Conservation (phyloP, 2,888 invertebrate species). For the Beris chalybata region DNA sequence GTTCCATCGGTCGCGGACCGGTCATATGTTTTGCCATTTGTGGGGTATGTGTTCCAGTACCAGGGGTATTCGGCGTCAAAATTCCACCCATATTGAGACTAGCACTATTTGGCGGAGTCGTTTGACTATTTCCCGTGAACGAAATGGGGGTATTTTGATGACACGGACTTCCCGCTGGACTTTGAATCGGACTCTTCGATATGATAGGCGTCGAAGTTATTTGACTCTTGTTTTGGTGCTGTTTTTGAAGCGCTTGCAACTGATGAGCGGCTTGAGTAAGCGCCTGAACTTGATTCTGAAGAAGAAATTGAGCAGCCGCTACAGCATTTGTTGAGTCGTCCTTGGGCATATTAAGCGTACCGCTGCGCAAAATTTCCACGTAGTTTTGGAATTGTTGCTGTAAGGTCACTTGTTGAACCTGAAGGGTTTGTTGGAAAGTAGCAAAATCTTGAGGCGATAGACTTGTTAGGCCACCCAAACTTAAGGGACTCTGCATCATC, state of each 20-base stretch:
- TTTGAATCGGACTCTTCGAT: slow-evolving; percentile 51
- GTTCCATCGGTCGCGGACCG: slow-evolving; percentile 71
- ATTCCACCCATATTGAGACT: slow-evolving; percentile 56
- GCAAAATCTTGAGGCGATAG: slow-evolving; percentile 51
- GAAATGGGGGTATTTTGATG: slow-evolving; percentile 27
- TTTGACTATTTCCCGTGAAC: slow-evolving; percentile 53
- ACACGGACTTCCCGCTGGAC: slow-evolving; percentile 52
- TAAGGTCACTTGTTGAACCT: slow-evolving; percentile 53
- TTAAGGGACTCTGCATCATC: slow-evolving; percentile 46
- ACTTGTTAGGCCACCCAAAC: slow-evolving; percentile 40
- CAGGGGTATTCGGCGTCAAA: slow-evolving; percentile 62
- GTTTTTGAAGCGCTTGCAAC: slow-evolving; percentile 76
- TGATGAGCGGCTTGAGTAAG: slow-evolving; percentile 84
- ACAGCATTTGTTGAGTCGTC: slow-evolving; percentile 53
- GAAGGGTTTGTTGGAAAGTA: slow-evolving; percentile 52
- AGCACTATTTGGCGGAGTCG: slow-evolving; percentile 60
- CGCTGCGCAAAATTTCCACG: slow-evolving; percentile 51
- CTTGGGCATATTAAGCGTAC: slow-evolving; percentile 41
- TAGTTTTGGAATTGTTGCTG: slow-evolving; percentile 56
- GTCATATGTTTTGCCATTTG: slow-evolving; percentile 58
- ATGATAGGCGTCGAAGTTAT: slow-evolving; percentile 48
- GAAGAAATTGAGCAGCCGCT: slow-evolving; percentile 69
- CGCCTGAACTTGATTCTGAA: slow-evolving; percentile 74
- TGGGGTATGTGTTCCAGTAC: slow-evolving; percentile 60
- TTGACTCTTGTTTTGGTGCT: slow-evolving; percentile 59